These are phyloP conservation scores for Hemicordylus capensis DNA, from an alignment of 2,113 vertebrate species.

Conservation along the genomic window DNA sequence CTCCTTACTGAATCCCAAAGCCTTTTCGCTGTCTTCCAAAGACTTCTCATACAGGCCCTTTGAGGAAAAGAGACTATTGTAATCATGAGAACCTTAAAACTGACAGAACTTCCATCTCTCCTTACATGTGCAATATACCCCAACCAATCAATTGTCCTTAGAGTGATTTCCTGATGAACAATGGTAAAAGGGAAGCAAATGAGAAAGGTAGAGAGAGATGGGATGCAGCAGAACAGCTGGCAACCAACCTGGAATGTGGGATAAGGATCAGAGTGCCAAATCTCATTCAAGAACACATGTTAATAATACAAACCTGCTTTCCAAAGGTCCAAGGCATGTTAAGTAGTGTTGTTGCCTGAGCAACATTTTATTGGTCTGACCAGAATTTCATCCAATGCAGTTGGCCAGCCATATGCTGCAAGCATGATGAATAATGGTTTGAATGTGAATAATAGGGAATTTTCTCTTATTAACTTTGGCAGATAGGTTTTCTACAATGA, in stretches of 20 bases:
- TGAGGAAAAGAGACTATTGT: neutral
- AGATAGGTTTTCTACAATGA: too few species aligned
- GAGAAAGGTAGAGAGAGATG: neutral
- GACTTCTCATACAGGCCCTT: constrained; percentile 85
- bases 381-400: neutral
- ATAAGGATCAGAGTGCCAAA: neutral
- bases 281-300: neutral
- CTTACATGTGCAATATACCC: neutral
- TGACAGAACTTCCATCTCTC: neutral
- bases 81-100: neutral
- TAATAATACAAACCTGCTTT: neutral
- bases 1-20: constrained; percentile 80
- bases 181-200: too few species aligned
- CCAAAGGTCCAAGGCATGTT: neutral
- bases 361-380: neutral
- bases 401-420: too few species aligned
- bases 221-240: neutral
- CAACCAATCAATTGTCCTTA: neutral
- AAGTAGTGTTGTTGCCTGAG: too few species aligned
- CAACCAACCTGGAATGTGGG: neutral
- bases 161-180: neutral
- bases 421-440: too few species aligned
- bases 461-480: too few species aligned
- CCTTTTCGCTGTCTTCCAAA: constrained; percentile 86
- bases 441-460: too few species aligned